phyloP scores from a whole-genome alignment of 2,113 vertebrate genomes.

The Ploceus nigricollis region DNA sequence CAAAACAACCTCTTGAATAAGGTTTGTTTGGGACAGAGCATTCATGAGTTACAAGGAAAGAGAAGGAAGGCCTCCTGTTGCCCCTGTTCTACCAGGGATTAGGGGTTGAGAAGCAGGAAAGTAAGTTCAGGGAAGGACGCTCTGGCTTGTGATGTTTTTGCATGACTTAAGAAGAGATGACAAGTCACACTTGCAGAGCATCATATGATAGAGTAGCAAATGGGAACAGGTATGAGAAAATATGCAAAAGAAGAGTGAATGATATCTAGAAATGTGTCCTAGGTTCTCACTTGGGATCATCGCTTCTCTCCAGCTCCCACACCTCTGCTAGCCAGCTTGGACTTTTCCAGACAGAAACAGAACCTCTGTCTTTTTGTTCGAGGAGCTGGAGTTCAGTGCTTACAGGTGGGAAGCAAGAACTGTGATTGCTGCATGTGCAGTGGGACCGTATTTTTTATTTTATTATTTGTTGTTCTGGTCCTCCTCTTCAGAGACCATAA shows the following conservation, averaged over 20 bases:
- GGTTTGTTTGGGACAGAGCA: not conserved
- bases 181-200: not conserved
- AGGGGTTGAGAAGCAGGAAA: not conserved
- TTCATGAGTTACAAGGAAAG: not conserved
- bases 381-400: not conserved
- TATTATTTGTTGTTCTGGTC: not conserved
- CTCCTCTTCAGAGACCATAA: not conserved
- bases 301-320: not conserved
- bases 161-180: not conserved
- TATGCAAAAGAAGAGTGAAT: not conserved
- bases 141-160: not conserved
- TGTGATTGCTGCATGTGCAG: not conserved
- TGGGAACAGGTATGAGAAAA: not conserved
- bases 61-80: not conserved
- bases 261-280: not conserved
- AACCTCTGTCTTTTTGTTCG: not conserved
- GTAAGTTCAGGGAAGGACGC: not conserved
- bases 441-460: not conserved
- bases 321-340: not conserved
- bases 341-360: not conserved
- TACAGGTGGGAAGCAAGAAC: not conserved
- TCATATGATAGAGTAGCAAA: not conserved
- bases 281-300: not conserved
- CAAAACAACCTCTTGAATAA: not conserved
- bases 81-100: not conserved